Base-by-base conservation (phyloP, 2,113 vertebrate genomes). In the Centropus bengalensis region DNA sequence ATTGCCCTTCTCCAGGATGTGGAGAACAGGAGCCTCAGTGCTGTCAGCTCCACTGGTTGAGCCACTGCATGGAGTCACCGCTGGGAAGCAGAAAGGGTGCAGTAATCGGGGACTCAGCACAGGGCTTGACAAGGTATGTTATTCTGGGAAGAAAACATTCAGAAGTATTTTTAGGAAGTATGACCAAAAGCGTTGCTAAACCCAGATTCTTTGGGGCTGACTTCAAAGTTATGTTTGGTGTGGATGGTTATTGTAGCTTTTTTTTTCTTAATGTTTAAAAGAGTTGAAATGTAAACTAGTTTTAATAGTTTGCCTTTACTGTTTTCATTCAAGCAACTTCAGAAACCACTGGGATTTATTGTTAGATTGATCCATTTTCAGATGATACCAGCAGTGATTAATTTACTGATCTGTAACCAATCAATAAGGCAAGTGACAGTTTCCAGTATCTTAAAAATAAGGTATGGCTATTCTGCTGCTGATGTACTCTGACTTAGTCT, bases 101-200 rank as follows among this genome's bases (percentile, higher is more conserved):
- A 80, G 56, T 95, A 93, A 95, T 97, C 95, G 95, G 74, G 59
- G 89, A 77, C 47, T 79, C 59, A 71, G 77, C 93, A 71, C 79
- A 95, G 55, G 80, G 38, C 44, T 66, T 74, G 79, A 77, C 82
- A 94, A 94, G 75, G 82, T 89, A 75, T 88, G 60, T 77, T 94
- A 92, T 91, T 92, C 93, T 94, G 67, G 79, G 85, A 86, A 68
- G 66, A 89, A 95, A 86, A 59, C 33, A 20, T 63, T 70, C 22
- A 69, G 77, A 93, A 89, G 67, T 91, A 69, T 76, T 84, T 96
- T 91, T 76, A 91, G 78, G 44, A 80, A 88, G 52, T 73, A 49
- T 4, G 32, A 94, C 33, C 33, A 91, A 81, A 95, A 77, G 87
- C 2, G 45, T 88, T 26, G 55, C 42, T 56, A 59, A 85, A 82